Base-by-base conservation (phyloP, 2,888 invertebrate genomes). In the Eucriotettix oculatus region DNA sequence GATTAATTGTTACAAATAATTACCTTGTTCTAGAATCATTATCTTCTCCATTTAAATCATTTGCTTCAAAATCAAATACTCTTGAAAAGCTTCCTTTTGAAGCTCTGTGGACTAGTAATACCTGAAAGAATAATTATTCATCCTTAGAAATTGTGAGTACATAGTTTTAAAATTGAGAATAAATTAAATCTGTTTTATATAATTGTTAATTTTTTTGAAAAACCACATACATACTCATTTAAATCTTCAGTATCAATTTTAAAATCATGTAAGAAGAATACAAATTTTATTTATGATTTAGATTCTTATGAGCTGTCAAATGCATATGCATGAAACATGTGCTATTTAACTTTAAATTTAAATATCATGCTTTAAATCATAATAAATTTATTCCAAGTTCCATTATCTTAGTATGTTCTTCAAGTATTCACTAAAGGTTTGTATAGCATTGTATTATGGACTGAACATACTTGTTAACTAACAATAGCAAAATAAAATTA, bases 61-160 rank as follows among this genome's bases (percentile, higher is more conserved):
- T 90, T 10, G 91, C 90, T 75, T 94, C 91, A 70, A 95, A 84
- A 75, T 95, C 95, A 74, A 94, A 95, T 54, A 94, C 94, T 59
- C 95, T 82, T 44, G 92, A 93, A 75, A 95, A 95, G 73, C 91
- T 91, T 65, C 90, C 88, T 75, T 91, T 91, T 16, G 90, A 89
- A 56, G 87, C 87, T 75, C 91, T 89, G 73, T 94, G 93, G 63
- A 94, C 87, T 69, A 96, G 77, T 64, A 96, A 81, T 64, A 92
- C 88, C 88, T 88, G 74, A 16, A 62, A 63, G 58, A 57, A 17
- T 16, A 48, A 11, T 41, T 14, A 54, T 29, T 29, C 7, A 5
- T 29, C 29, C 7, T 29, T 29, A 29, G 7, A 7, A 29, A 29
- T 2, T 29, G 7, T 29, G 29, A 29, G 29, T 29, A n/a, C n/a